These are phyloP conservation scores for Thera britannica DNA, from an alignment of 2,888 invertebrate species.

Conservation along the genomic window DNA sequence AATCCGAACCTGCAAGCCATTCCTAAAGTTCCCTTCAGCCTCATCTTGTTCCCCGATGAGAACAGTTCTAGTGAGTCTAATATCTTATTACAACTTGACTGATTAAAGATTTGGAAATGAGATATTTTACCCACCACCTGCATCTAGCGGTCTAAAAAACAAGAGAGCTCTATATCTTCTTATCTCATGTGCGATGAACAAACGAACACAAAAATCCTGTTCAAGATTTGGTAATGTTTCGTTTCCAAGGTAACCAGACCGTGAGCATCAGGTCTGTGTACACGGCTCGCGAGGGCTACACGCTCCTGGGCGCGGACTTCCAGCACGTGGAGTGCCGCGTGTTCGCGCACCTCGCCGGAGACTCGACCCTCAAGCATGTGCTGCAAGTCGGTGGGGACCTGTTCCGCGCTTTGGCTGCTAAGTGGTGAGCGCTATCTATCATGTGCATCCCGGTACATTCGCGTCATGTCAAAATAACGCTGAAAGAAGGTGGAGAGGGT, in stretches of 20 bases:
- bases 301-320: slow-evolving; percentile 78
- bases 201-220: too few relatives aligned
- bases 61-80: slow-evolving; percentile 41
- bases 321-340: slow-evolving; percentile 80
- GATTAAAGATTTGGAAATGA: too few relatives aligned
- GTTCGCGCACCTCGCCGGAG: slow-evolving; percentile 72
- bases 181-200: too few relatives aligned
- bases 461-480: too few relatives aligned
- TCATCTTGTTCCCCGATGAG: slow-evolving; percentile 53
- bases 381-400: slow-evolving; percentile 62
- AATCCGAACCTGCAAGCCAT: slow-evolving; percentile 81
- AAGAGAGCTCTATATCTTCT: too few relatives aligned
- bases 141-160: too few relatives aligned
- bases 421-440: slow-evolving; percentile 57
- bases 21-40: slow-evolving; percentile 70
- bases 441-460: too few relatives aligned
- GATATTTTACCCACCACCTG: too few relatives aligned
- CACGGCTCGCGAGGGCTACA: slow-evolving; percentile 54
- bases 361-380: slow-evolving; percentile 55
- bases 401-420: slow-evolving; percentile 68
- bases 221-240: background rate
- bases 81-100: background rate
- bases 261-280: slow-evolving; percentile 69
- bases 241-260: slow-evolving; percentile 16
- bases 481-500: too few relatives aligned